These are phyloP conservation scores for Sceliomorpha sp. DNA, from an alignment of 2,888 invertebrate genomes.

Conservation along the genomic window DNA sequence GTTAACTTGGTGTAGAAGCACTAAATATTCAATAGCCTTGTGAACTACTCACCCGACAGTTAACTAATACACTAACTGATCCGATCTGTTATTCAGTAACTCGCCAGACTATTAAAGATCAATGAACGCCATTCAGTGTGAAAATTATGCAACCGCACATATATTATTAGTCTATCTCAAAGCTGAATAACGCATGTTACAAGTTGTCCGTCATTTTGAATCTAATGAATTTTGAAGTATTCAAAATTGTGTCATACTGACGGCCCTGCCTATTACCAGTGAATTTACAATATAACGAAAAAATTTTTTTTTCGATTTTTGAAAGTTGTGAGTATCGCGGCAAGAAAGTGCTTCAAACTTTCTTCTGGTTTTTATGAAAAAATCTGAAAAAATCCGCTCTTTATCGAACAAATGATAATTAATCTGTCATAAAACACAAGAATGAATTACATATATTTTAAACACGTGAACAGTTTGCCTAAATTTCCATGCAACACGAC, in stretches of 20 bases:
- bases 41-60: slow-evolving; percentile 59
- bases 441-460: no score
- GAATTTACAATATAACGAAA: no score
- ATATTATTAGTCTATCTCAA: slow-evolving; percentile 55
- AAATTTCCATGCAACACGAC: no score
- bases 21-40: slow-evolving; percentile 58
- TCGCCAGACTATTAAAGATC: slow-evolving; percentile 60
- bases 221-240: slow-evolving; percentile 54
- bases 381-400: no score
- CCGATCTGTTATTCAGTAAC: slow-evolving; percentile 60
- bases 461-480: no score
- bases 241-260: slow-evolving; percentile 45
- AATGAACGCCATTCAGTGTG: slow-evolving; percentile 59
- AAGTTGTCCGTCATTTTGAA: slow-evolving; percentile 53
- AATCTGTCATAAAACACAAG: no score
- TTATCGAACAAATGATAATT: no score
- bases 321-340: no score
- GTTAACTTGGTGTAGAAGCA: slow-evolving; percentile 55
- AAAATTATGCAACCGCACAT: slow-evolving; percentile 59
- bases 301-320: no score
- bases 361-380: no score
- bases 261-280: no score
- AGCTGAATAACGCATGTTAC: slow-evolving; percentile 57
- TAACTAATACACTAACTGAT: slow-evolving; percentile 60
- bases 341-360: no score